phyloP scores from a whole-genome alignment of 2,113 vertebrate genomes.

The Hippocampus abdominalis region DNA sequence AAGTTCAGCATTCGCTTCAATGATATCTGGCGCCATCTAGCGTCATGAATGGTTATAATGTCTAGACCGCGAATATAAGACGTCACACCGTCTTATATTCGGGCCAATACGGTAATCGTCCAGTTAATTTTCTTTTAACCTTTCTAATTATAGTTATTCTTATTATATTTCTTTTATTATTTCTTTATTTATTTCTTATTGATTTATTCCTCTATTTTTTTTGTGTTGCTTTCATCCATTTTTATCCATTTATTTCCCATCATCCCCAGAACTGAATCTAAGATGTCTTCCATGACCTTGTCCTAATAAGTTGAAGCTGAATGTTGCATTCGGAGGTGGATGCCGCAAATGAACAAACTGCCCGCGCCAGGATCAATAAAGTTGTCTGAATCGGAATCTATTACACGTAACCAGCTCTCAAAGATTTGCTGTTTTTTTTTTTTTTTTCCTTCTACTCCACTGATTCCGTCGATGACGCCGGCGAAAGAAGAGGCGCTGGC shows the following conservation, averaged over 20 bases:
- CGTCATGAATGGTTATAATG: too few relatives aligned
- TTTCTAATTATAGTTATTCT: too few relatives aligned
- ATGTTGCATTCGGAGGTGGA: not conserved
- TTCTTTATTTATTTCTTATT: too few relatives aligned
- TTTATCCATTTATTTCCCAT: not conserved
- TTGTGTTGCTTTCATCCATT: too few relatives aligned
- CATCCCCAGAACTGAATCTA: too few relatives aligned
- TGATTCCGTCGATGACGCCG: not conserved
- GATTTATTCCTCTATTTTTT: too few relatives aligned
- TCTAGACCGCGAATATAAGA: too few relatives aligned
- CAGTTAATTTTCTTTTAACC: too few relatives aligned
- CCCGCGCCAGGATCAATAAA: not conserved
- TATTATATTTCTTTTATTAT: not conserved
- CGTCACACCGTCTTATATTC: too few relatives aligned
- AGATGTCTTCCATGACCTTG: not conserved
- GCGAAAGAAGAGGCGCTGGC: constrained; percentile 26
- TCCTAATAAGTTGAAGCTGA: not conserved
- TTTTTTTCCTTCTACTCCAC: not conserved
- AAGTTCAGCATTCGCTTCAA: too few relatives aligned
- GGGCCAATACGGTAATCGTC: too few relatives aligned
- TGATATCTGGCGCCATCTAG: too few relatives aligned
- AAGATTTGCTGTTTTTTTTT: not conserved
- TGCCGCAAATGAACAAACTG: not conserved
- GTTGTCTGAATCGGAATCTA: not conserved
- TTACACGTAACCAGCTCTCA: not conserved